Evolutionary conservation across 2,888 invertebrate genomes (phyloP).

Genomic region (Euzophera pinguis): DNA sequence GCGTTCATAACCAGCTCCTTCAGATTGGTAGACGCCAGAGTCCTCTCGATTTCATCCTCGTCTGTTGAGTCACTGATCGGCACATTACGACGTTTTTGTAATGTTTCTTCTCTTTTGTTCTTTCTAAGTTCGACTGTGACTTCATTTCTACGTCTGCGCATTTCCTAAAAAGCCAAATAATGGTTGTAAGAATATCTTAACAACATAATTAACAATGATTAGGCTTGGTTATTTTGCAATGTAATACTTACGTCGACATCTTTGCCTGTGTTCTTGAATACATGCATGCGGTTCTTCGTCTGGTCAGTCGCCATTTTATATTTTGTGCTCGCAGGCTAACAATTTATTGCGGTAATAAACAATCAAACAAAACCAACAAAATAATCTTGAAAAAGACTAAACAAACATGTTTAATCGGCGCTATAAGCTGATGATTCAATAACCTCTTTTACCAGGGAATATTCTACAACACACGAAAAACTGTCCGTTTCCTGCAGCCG

Average conservation of each 20-base stretch:
- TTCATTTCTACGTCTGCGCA: constrained; percentile 97
- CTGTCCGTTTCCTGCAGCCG: constrained; percentile 57
- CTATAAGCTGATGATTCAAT: constrained; percentile 63
- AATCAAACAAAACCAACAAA: constrained; percentile 67
- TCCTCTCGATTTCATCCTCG: constrained; percentile 87
- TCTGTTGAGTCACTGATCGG: constrained; percentile 90
- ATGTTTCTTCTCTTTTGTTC: constrained; percentile 98
- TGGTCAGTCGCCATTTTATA: constrained; percentile 88
- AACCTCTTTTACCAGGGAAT: constrained; percentile 58
- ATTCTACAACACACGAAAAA: constrained; percentile 59
- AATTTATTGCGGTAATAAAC: constrained; percentile 53
- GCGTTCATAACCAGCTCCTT: constrained; percentile 93
- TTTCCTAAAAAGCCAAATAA: constrained; percentile 84
- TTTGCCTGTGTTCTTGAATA: constrained; percentile 99
- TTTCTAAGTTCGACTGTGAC: constrained; percentile 98
- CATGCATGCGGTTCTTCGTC: constrained; percentile 92
- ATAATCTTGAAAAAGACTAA: constrained; percentile 55
- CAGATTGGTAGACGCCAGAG: constrained; percentile 85
- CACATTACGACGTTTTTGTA: constrained; percentile 97
- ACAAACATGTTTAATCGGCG: constrained; percentile 67
- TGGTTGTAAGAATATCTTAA: background rate
- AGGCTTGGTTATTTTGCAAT: constrained; percentile 13
- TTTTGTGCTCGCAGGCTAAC: constrained; percentile 54
- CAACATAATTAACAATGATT: background rate
- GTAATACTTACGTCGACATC: constrained; percentile 95